phyloP scores from a whole-genome alignment of 2,113 vertebrate species.

The Phylloscopus trochilus region DNA sequence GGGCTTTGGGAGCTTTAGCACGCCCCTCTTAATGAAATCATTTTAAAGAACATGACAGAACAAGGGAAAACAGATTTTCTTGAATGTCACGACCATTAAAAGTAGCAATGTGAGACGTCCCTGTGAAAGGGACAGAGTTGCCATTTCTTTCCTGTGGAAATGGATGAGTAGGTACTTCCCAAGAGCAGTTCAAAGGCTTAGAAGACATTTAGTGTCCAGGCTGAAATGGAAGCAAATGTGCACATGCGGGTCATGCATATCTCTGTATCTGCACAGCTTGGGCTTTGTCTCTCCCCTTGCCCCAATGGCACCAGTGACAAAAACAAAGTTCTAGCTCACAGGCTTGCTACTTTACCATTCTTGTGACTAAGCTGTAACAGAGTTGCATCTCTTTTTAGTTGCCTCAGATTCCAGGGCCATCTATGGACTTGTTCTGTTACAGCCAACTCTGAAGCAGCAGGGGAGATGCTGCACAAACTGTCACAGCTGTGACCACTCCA shows the following conservation, averaged over 20 bases:
- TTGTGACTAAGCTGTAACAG: conserved; percentile 46
- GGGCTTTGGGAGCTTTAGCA: not conserved
- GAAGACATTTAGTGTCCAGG: not conserved
- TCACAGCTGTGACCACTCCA: conserved; percentile 37
- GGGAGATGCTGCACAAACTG: conserved; percentile 36
- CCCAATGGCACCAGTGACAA: not conserved
- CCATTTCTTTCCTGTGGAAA: not conserved
- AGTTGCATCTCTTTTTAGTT: conserved; percentile 18
- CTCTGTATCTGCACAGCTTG: not conserved
- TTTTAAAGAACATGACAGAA: not conserved
- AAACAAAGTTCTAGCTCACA: conserved; percentile 4
- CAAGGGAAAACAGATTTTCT: not conserved
- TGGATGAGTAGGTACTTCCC: not conserved
- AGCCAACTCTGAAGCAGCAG: conserved; percentile 48
- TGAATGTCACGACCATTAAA: not conserved
- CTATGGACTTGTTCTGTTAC: conserved; percentile 14
- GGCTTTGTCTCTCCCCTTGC: not conserved
- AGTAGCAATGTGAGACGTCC: not conserved
- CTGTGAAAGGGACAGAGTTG: not conserved
- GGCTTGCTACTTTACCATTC: conserved; percentile 51
- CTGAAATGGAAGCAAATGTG: not conserved
- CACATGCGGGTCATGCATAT: not conserved
- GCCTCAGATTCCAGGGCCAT: conserved; percentile 16
- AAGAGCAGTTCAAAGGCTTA: not conserved
- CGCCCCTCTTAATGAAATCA: not conserved